phyloP scores from a whole-genome alignment of 2,797 vertebrate species.

The Bufotes viridis region DNA sequence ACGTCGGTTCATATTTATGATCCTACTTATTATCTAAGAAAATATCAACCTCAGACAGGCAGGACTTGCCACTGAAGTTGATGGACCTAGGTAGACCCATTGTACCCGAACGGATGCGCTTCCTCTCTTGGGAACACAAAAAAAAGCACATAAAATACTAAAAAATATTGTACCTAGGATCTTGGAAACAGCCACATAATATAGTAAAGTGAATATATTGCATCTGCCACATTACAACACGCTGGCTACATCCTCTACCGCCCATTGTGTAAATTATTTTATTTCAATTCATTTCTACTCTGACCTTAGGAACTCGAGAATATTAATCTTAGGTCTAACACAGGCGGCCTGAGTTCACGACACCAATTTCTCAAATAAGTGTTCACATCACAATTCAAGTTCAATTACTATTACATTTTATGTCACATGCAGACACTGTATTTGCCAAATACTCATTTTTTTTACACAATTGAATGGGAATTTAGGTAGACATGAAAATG shows the following conservation, averaged over 20 bases:
- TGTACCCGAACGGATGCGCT: background rate
- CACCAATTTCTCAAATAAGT: slow-evolving; percentile 1
- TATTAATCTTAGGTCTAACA: background rate
- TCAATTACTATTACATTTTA: background rate
- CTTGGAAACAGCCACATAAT: background rate
- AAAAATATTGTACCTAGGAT: background rate
- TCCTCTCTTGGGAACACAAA: background rate
- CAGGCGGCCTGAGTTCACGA: background rate
- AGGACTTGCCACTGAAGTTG: background rate
- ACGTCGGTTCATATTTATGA: background rate
- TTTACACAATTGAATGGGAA: background rate
- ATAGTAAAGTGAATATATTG: background rate
- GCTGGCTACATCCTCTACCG: background rate
- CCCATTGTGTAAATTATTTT: background rate
- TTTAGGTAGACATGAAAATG: slow-evolving; percentile 5
- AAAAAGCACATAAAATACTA: background rate
- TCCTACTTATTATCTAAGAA: background rate
- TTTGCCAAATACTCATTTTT: background rate
- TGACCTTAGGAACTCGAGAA: background rate
- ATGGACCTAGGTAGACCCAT: background rate
- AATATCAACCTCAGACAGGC: background rate
- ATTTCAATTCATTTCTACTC: background rate
- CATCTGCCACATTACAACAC: too few relatives aligned
- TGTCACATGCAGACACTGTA: background rate
- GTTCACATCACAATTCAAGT: background rate